Percentiles rank a stretch among this genome's conserved stretches.
Conservation (phyloP, 2,888 invertebrate species). For the Drosophila diplacantha region DNA sequence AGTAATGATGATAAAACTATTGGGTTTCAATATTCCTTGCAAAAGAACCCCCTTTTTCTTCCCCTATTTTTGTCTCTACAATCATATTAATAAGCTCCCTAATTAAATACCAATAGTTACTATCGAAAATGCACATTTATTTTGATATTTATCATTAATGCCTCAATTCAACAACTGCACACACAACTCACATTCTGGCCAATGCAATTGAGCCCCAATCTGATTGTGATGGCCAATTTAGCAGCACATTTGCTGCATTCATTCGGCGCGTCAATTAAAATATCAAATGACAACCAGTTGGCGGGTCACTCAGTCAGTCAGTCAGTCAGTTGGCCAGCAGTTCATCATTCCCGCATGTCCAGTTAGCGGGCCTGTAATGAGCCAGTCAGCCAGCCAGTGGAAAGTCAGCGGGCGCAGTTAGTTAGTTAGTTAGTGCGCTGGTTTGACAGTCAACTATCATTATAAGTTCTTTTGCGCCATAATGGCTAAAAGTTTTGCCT, state of each 20-base stretch:
- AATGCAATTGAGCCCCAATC: slow-evolving; percentile 39
- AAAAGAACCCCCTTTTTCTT: not conserved
- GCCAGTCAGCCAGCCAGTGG: slow-evolving; percentile 35
- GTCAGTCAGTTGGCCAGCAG: slow-evolving; percentile 35
- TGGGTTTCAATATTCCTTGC: too few species aligned
- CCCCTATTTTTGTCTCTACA: not conserved
- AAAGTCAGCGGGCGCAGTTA: slow-evolving; percentile 61
- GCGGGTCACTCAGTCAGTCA: slow-evolving; percentile 3
- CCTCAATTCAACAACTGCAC: slow-evolving; percentile 19
- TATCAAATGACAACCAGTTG: slow-evolving; percentile 40
- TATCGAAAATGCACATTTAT: slow-evolving; percentile 14
- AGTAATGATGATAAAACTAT: not conserved
- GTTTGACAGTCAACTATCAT: slow-evolving; percentile 72
- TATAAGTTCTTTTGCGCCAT: slow-evolving; percentile 73
- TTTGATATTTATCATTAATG: slow-evolving; percentile 18
- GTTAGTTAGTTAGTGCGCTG: slow-evolving; percentile 43
- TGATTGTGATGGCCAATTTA: slow-evolving; percentile 41
- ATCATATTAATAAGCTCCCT: slow-evolving; percentile 2
- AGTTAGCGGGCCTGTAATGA: slow-evolving; percentile 55
- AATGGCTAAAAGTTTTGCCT: slow-evolving; percentile 71
- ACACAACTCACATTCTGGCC: slow-evolving; percentile 14
- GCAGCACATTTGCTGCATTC: slow-evolving; percentile 35
- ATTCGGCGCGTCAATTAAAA: slow-evolving; percentile 41
- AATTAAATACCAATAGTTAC: slow-evolving; percentile 16
- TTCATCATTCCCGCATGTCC: slow-evolving; percentile 40